Evolutionary conservation across 2,888 invertebrate species (phyloP).

Genomic region (Abrostola tripartita): DNA sequence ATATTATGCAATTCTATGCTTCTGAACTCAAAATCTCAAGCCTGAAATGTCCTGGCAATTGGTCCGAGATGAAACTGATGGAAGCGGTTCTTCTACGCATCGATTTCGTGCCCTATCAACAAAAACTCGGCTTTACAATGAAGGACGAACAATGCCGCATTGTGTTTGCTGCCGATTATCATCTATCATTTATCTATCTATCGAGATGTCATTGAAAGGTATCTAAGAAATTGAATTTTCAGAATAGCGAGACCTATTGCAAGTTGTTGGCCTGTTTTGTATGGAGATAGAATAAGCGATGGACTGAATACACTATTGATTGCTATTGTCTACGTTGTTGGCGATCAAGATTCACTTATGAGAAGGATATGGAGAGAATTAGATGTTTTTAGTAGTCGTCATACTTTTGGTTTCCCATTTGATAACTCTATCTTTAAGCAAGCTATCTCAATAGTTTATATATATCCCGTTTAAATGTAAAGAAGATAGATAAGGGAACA

Average conservation of each 20-base stretch:
- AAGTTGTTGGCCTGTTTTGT: constrained; percentile 1
- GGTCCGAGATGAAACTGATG: constrained; percentile 43
- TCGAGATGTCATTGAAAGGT: constrained; percentile 25
- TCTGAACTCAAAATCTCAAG: constrained; percentile 34
- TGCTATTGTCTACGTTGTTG: too few species aligned
- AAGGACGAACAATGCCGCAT: constrained; percentile 54
- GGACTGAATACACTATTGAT: too few species aligned
- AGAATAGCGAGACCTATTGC: constrained; percentile 2
- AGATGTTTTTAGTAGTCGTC: too few species aligned
- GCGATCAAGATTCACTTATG: too few species aligned
- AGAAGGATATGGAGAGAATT: too few species aligned
- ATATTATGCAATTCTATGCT: too few species aligned
- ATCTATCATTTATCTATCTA: constrained; percentile 32
- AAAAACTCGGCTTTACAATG: constrained; percentile 45
- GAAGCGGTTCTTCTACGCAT: constrained; percentile 49
- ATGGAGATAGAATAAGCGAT: background rate
- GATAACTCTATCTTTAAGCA: too few species aligned
- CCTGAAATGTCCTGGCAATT: background rate
- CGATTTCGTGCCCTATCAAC: constrained; percentile 59
- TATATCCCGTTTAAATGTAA: too few species aligned
- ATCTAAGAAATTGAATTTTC: constrained; percentile 34
- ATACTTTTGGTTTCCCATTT: too few species aligned
- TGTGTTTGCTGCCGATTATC: constrained; percentile 33
- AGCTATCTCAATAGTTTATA: too few species aligned
- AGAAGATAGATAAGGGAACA: too few species aligned